Evolutionary conservation across 2,888 invertebrate species (phyloP).

Genomic region (Chironomus riparius): DNA sequence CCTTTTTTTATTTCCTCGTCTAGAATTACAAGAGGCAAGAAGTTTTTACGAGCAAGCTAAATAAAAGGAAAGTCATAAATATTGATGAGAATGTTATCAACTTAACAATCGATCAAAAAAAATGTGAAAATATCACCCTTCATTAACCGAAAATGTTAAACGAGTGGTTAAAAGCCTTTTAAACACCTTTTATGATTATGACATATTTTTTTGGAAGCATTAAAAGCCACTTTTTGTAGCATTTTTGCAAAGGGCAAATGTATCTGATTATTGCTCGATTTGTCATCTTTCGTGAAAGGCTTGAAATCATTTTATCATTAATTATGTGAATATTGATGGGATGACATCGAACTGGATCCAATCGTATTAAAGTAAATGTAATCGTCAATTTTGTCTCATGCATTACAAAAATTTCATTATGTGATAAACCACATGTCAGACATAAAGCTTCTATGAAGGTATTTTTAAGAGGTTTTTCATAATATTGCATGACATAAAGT

Average conservation of each 20-base stretch:
- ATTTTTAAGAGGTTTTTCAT: too few species aligned
- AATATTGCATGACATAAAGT: too few species aligned
- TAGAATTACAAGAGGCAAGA: not conserved
- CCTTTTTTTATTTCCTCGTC: too few species aligned
- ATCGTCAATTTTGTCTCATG: too few species aligned
- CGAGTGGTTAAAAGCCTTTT: not conserved
- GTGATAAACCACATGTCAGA: too few species aligned
- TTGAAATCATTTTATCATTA: too few species aligned
- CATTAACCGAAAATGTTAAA: not conserved
- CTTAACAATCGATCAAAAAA: slow-evolving; percentile 6
- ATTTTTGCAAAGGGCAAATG: not conserved
- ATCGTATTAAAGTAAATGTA: too few species aligned
- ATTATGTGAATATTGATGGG: too few species aligned
- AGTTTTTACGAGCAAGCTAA: not conserved
- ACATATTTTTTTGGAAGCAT: not conserved
- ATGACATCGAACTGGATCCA: too few species aligned
- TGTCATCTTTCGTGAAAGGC: too few species aligned
- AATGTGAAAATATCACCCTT: not conserved
- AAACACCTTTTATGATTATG: not conserved
- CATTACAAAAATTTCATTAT: too few species aligned
- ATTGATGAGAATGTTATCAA: not conserved
- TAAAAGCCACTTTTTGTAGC: not conserved
- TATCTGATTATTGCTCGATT: not conserved
- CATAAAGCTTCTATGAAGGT: too few species aligned
- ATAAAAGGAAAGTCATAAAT: slow-evolving; percentile 1